phyloP scores from a whole-genome alignment of 2,888 invertebrate genomes.

The Ceriagrion tenellum region DNA sequence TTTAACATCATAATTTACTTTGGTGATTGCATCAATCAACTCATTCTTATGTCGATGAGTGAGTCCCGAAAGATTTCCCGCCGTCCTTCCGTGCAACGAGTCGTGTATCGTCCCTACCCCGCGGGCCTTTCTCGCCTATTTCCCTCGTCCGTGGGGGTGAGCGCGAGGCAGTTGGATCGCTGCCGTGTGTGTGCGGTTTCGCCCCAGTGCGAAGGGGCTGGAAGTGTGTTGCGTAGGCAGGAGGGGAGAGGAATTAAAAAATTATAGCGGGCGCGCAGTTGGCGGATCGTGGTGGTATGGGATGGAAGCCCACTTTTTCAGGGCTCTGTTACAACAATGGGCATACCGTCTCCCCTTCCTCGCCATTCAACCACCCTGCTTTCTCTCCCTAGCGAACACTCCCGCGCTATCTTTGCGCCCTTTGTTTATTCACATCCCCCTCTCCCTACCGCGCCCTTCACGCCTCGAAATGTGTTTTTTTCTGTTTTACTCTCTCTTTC shows the following conservation, averaged over 20 bases:
- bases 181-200: not conserved
- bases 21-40: no score
- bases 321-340: conserved; percentile 57
- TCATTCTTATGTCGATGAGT: no score
- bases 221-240: not conserved
- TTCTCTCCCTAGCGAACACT: conserved; percentile 42
- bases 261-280: conserved; percentile 46
- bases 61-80: no score
- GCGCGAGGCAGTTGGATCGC: no score
- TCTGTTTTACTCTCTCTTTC: conserved; percentile 34
- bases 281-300: not conserved
- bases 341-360: not conserved
- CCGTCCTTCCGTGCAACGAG: no score
- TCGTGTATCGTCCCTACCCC: no score
- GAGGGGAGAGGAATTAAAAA: conserved; percentile 50
- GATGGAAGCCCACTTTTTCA: conserved; percentile 56
- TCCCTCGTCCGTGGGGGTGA: not conserved
- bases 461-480: conserved; percentile 49
- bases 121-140: no score
- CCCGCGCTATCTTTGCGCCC: conserved; percentile 40
- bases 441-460: conserved; percentile 26
- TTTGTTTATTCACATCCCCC: conserved; percentile 41
- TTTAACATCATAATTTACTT: no score
- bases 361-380: not conserved
- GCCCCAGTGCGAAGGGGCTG: not conserved